Evolutionary conservation across 2,113 vertebrate genomes (phyloP), one percentile per base, ranked within the genome.

Genomic region (Hippocampus guttulatus): DNA sequence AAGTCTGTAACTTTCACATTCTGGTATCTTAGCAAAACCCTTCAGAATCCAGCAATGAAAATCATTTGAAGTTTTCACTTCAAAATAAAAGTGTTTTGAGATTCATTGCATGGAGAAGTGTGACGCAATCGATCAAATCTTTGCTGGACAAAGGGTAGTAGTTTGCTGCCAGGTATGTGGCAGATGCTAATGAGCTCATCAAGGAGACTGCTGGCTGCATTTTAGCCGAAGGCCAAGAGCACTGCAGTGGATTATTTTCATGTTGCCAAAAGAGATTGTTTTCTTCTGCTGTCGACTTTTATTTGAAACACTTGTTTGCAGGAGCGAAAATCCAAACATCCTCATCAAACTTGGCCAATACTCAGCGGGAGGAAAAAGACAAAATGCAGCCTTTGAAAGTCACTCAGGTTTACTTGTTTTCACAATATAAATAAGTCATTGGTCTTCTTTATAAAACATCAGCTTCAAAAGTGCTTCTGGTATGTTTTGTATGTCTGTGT

Each of bases 221-320:
- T 60, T 86, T 84, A 87, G 76, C 79, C 84, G 83, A 78, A 85
- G 81, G 57, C 68, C 27, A 64, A 75, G 68, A 78, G 67, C 80
- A 77, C 84, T 88, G 83, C 88, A 85, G 87, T 79, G 81, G 78
- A 86, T 81, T 76, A 73, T 74, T 82, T 86, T 85, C 80, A 78
- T 85, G 47, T 54, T 68, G 85, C 81, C 82, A 86, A 80, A 33
- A 38, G 69, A 73, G 74, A 45, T 70, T 73, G 71, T 81, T 47
- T 65, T 75, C 68, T 84, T 87, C 73, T 83, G 85, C 84, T 79
- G 78, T 82, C 85, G 81, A 81, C 78, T 74, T 62, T 30, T 47
- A 63, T 57, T 68, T 58, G 67, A 76, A 85, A 86, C 68, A 78
- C 80, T 77, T 47, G 72, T 77, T 64, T 64, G n/a, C 68, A 68